Evolutionary conservation across 2,113 vertebrate species (phyloP), one percentile per base, ranked within the genome.

Genomic region (Maccullochella peelii): DNA sequence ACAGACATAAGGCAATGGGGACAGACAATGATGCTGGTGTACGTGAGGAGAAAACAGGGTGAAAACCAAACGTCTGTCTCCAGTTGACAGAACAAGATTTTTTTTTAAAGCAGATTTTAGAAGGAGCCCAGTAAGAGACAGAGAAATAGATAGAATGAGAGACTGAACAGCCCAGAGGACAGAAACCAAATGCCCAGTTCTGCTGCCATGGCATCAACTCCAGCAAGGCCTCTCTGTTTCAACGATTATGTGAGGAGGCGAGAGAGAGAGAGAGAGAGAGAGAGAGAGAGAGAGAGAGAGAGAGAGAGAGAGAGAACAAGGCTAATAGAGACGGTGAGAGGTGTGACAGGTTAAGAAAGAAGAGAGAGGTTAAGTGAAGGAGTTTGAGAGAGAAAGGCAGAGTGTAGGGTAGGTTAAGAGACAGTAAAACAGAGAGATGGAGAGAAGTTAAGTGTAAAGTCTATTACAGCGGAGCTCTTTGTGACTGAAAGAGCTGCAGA

Each of bases 361-460:
- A 44, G 66, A 81, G 71, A 73, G 75, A 68, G 82, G 84, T 90
- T 86, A 88, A 92, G 86, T 89, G 86, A 82, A 23, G 42, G 69
- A 71, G 58, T 16, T 5, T 58, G 54, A 62, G 81, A 79, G 71
- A 77, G 79, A 75, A 62, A 11, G 47, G 47, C 62, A 33, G 77
- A 75, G 65, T 49, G 69, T 38, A 20, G 6, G 25, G 75, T 63
- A 69, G 76, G 79, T 86, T 80, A 73, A 80, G 81, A 83, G 82
- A 73, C 27, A 69, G 15, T 1, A 16, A 68, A 73, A 55, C n/a
- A 27, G 55, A 70, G 75, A 84, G 74, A 73, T 16, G 33, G 66
- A 77, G 66, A 54, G 83, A 82, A 82, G 71, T 81, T 84, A 66
- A 85, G 80, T 65, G 82, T 62, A 49, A 85, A 71, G 44, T 57